Conservation (phyloP, 1,140 invertebrate species). For the fruit fly (Drosophila melanogaster) region DNA sequence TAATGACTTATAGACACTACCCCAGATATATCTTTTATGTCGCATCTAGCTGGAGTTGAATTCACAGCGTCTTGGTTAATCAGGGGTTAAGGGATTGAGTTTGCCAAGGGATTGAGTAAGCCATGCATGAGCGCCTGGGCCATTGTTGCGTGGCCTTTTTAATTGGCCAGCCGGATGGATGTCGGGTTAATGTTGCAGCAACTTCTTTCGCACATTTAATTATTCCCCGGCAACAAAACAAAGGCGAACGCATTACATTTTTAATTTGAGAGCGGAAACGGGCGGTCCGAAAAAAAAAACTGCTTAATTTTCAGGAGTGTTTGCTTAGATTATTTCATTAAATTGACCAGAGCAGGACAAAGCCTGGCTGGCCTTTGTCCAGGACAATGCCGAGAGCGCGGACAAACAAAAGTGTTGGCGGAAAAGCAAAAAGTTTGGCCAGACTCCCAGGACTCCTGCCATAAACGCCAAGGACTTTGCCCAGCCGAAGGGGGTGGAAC, state of each 20-base stretch:
- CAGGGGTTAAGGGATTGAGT: slow-evolving; percentile 5
- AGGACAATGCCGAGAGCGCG: slow-evolving; percentile 63
- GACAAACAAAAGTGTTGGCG: slow-evolving; percentile 75
- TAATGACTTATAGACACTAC: slow-evolving; percentile 69
- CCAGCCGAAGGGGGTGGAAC: slow-evolving; percentile 47
- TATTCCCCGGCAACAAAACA: slow-evolving; percentile 62
- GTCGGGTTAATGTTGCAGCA: slow-evolving; percentile 43
- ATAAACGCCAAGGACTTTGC: slow-evolving; percentile 58
- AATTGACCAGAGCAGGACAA: slow-evolving; percentile 72
- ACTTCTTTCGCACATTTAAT: slow-evolving; percentile 67
- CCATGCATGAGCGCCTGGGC: slow-evolving; percentile 65
- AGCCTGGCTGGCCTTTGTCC: slow-evolving; percentile 61
- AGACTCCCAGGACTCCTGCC: slow-evolving; percentile 51
- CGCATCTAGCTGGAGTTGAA: slow-evolving; percentile 11
- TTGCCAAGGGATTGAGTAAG: slow-evolving; percentile 28
- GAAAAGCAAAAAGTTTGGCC: slow-evolving; percentile 42
- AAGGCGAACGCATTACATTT: slow-evolving; percentile 68
- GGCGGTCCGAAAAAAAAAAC: slow-evolving; percentile 39
- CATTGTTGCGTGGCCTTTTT: slow-evolving; percentile 79
- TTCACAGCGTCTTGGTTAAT: slow-evolving; percentile 36
- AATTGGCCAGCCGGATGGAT: slow-evolving; percentile 64
- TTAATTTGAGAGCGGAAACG: slow-evolving; percentile 57
- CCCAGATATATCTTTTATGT: slow-evolving; percentile 36
- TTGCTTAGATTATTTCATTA: slow-evolving; percentile 82
- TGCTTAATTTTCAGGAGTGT: slow-evolving; percentile 79